A percentile compares a stretch with the other conserved stretches of the same genome.
Conservation (phyloP, 2,888 invertebrate species). For the Hoplodrina ambigua region DNA sequence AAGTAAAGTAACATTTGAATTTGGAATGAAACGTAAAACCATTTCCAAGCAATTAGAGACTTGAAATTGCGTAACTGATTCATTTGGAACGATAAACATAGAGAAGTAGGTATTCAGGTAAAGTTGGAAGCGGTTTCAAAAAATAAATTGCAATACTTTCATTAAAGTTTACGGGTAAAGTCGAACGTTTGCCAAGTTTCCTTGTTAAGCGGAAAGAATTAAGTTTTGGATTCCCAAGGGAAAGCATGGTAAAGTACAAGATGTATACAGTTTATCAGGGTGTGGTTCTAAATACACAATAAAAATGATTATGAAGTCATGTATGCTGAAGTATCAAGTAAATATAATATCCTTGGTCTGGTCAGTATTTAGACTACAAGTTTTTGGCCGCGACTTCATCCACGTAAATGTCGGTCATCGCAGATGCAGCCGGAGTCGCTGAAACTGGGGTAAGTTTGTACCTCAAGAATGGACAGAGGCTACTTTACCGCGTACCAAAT, state of each 20-base stretch:
- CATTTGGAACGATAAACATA: slow-evolving; percentile 36
- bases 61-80: slow-evolving; percentile 33
- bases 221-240: slow-evolving; percentile 62
- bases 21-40: slow-evolving; percentile 27
- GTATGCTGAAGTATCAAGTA: no score
- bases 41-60: slow-evolving; percentile 28
- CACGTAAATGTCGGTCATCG: no score
- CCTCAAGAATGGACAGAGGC: no score
- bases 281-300: slow-evolving; percentile 34
- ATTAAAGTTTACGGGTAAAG: slow-evolving; percentile 66
- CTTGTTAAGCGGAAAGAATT: slow-evolving; percentile 68
- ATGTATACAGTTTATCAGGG: slow-evolving; percentile 62
- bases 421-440: no score
- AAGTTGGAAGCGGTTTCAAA: slow-evolving; percentile 39
- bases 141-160: slow-evolving; percentile 67
- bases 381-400: no score
- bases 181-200: slow-evolving; percentile 63
- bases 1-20: slow-evolving; percentile 35
- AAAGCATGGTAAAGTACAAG: slow-evolving; percentile 46
- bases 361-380: no score
- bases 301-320: no score
- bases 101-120: slow-evolving; percentile 20
- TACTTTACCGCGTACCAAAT: no score
- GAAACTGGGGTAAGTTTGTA: no score
- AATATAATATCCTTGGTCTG: no score